Conservation (phyloP, 2,113 vertebrate species). For the Ammodytes marinus region DNA sequence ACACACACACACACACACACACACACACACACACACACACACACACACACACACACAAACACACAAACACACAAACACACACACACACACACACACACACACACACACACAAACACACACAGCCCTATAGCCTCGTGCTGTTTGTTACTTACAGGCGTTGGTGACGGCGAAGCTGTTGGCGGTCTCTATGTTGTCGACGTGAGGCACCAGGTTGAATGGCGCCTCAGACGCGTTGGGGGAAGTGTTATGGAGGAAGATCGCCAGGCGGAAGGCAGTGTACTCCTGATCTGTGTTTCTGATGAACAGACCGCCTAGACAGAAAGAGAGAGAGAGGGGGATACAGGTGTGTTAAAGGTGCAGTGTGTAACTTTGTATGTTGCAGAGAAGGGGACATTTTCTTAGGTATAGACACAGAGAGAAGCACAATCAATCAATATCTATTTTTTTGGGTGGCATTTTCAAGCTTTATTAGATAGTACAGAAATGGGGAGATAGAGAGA, state of each 20-base stretch:
- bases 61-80: conserved; percentile 32
- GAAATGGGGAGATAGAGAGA: no score
- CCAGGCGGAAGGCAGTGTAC: conserved; percentile 98
- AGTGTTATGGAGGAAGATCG: conserved; percentile 99
- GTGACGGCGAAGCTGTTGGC: conserved; percentile 99
- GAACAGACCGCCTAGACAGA: conserved; percentile 93
- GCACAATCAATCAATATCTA: no score
- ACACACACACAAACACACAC: background rate
- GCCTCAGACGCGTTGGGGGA: conserved; percentile 98
- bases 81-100: conserved; percentile 13
- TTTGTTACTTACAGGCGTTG: conserved; percentile 99
- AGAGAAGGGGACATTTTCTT: no score
- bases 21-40: no score
- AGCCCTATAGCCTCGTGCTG: no score
- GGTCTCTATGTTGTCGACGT: conserved; percentile 99
- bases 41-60: no score
- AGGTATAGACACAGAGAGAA: no score
- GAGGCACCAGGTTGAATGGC: conserved; percentile 99
- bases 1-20: no score
- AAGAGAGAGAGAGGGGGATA: background rate
- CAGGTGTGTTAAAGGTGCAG: conserved; percentile 3
- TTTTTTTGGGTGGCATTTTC: no score
- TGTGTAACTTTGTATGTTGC: no score
- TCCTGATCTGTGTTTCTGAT: conserved; percentile 99
- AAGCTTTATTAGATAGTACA: no score